Evolutionary conservation across 2,888 invertebrate species (phyloP).

Genomic region (Yponomeuta evonymella): DNA sequence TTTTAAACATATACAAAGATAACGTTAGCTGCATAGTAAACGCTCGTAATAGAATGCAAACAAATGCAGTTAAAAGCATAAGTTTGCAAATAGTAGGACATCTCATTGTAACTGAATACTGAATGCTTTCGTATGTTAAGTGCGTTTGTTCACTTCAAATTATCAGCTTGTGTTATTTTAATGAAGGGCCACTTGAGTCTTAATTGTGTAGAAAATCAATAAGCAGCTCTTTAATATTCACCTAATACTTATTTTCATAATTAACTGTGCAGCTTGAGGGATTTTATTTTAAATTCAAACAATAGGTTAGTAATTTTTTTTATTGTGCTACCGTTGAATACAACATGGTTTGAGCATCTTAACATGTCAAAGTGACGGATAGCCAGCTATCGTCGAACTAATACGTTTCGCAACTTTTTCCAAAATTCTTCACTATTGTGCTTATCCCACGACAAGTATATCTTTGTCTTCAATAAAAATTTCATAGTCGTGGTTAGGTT

Average conservation of each 20-base stretch:
- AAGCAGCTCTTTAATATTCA: not conserved
- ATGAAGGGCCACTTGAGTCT: not conserved
- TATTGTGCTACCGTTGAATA: too few relatives aligned
- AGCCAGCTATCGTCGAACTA: constrained; percentile 31
- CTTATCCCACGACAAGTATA: constrained; percentile 79
- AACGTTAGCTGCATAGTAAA: not conserved
- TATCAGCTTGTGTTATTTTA: not conserved
- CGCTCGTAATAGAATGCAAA: not conserved
- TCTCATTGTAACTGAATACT: not conserved
- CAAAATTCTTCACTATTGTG: constrained; percentile 58
- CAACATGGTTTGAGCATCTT: too few relatives aligned
- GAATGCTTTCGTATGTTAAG: not conserved
- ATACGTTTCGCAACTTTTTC: constrained; percentile 54
- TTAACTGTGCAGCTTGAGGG: not conserved
- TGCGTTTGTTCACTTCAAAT: not conserved
- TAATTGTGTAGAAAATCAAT: not conserved
- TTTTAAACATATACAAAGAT: not conserved
- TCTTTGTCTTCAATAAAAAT: constrained; percentile 78
- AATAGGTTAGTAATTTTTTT: too few relatives aligned
- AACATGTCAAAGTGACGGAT: too few relatives aligned
- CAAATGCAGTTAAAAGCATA: constrained; percentile 8
- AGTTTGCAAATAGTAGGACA: constrained; percentile 15
- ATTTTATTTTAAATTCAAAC: too few relatives aligned
- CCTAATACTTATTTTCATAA: not conserved
- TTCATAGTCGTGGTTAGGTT: constrained; percentile 77